Evolutionary conservation across 2,888 invertebrate species (phyloP).

Genomic region (Rhagonycha fulva): DNA sequence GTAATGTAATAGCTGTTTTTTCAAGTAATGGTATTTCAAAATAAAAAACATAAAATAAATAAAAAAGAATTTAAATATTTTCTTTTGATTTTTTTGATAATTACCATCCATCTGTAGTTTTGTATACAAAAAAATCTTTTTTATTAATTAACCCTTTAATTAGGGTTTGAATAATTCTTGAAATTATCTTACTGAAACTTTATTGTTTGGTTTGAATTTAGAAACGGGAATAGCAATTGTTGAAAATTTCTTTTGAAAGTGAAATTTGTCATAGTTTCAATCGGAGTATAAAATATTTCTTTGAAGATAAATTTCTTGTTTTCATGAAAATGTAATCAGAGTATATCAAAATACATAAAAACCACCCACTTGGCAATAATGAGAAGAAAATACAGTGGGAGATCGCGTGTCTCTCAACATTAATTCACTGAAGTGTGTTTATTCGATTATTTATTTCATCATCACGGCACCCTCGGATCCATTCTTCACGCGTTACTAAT

Average conservation of each 20-base stretch:
- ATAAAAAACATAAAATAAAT: too few relatives aligned
- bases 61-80: neutral
- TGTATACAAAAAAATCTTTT: neutral
- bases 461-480: constrained; percentile 44
- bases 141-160: neutral
- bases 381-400: constrained; percentile 48
- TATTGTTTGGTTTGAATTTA: neutral
- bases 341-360: constrained; percentile 19
- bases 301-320: neutral
- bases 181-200: neutral
- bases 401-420: constrained; percentile 51
- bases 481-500: constrained; percentile 54
- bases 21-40: neutral
- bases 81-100: neutral
- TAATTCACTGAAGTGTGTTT: constrained; percentile 53
- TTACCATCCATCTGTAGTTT: neutral
- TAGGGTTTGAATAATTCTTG: neutral
- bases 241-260: neutral
- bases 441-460: constrained; percentile 55
- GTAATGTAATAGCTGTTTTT: neutral
- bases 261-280: neutral
- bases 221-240: neutral
- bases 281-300: neutral
- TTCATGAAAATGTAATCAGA: constrained; percentile 18
- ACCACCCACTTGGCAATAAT: constrained; percentile 64